Percentiles rank a stretch among this genome's conserved stretches.
phyloP scores from a whole-genome alignment of 2,888 invertebrate species.

The Alloplasta piceator region DNA sequence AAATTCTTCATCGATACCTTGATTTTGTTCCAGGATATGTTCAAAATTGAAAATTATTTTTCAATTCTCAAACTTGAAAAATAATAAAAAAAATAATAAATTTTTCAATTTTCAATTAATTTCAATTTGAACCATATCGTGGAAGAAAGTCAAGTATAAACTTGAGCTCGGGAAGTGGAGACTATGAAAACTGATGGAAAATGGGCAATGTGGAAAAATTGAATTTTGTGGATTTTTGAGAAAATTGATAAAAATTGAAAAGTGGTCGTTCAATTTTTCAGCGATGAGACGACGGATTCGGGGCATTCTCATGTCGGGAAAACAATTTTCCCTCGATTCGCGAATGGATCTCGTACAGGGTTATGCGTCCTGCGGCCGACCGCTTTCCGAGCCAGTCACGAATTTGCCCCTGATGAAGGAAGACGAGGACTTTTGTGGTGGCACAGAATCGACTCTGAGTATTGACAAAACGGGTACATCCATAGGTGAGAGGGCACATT shows the following conservation, averaged over 20 bases:
- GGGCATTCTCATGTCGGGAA: conserved; percentile 95
- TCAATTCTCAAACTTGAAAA: conserved; percentile 3
- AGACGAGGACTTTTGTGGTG: conserved; percentile 82
- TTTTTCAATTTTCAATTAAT: neutral
- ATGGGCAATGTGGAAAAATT: no score
- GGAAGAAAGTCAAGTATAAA: no score
- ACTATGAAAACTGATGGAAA: no score
- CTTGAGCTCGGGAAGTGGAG: no score
- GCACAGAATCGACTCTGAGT: conserved; percentile 73
- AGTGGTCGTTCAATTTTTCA: conserved; percentile 76
- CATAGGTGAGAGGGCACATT: conserved; percentile 72
- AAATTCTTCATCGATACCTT: conserved; percentile 4
- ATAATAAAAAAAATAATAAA: neutral
- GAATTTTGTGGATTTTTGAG: no score
- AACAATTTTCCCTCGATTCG: conserved; percentile 95
- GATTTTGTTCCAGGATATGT: neutral
- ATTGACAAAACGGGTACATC: conserved; percentile 73
- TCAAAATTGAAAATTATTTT: neutral
- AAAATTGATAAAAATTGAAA: no score
- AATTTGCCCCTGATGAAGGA: conserved; percentile 85
- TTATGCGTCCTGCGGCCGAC: conserved; percentile 77
- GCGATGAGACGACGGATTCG: conserved; percentile 94
- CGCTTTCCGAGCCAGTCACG: conserved; percentile 77
- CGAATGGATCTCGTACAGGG: conserved; percentile 92
- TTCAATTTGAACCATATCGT: no score